Conservation (phyloP, 2,888 invertebrate genomes). For the Nemapogon koenigi region DNA sequence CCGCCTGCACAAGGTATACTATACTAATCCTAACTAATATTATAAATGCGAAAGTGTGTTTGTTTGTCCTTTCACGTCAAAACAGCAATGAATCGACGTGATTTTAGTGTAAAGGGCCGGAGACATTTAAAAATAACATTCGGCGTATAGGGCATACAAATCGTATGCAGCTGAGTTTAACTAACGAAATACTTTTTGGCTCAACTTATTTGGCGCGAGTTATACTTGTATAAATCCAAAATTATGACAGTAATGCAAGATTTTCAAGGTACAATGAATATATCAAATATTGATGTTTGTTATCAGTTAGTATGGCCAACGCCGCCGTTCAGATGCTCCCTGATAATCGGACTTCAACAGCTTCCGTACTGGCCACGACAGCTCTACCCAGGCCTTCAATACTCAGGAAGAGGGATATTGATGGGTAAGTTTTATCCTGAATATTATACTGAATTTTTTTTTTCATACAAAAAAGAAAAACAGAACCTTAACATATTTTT, state of each 20-base stretch:
- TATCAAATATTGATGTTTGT: background rate
- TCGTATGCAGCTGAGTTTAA: background rate
- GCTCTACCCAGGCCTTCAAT: constrained; percentile 83
- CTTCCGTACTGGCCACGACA: constrained; percentile 36
- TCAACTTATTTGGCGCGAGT: too few relatives aligned
- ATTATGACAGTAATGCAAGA: background rate
- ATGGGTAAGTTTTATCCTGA: constrained; percentile 54
- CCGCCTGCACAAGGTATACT: constrained; percentile 16
- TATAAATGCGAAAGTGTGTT: background rate
- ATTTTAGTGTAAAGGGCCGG: too few relatives aligned
- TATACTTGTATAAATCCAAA: background rate
- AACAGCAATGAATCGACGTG: too few relatives aligned
- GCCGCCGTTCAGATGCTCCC: constrained; percentile 27
- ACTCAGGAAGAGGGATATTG: constrained; percentile 85
- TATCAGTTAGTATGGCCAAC: constrained; percentile 34
- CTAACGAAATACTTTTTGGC: background rate
- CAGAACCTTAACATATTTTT: background rate
- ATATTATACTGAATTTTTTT: constrained; percentile 9
- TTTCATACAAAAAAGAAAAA: background rate
- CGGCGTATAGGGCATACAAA: background rate
- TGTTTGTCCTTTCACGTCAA: too few relatives aligned
- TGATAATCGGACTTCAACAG: constrained; percentile 25
- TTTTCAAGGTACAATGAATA: background rate
- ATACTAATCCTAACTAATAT: background rate
- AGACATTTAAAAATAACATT: too few relatives aligned